phyloP scores from a whole-genome alignment of 2,888 invertebrate genomes.

The Scaptomyza polygonia region DNA sequence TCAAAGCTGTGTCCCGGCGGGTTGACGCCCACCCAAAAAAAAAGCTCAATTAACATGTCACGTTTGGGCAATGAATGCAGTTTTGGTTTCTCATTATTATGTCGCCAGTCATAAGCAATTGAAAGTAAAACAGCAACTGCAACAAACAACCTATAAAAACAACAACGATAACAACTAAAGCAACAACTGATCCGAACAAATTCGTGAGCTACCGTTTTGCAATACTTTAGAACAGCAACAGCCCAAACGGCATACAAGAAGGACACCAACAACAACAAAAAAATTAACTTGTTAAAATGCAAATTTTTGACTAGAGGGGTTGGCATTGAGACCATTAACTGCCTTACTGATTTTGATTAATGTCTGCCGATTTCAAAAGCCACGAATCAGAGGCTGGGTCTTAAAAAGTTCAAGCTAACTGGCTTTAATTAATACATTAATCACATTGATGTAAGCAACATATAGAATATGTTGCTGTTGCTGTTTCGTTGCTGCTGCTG shows the following conservation, averaged over 20 bases:
- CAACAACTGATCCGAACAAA: slow-evolving; percentile 46
- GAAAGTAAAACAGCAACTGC: slow-evolving; percentile 65
- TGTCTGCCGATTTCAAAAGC: slow-evolving; percentile 69
- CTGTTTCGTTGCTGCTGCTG: slow-evolving; percentile 43
- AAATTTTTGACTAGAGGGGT: slow-evolving; percentile 67
- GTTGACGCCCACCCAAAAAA: slow-evolving; percentile 67
- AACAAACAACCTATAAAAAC: slow-evolving; percentile 25
- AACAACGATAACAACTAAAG: slow-evolving; percentile 30
- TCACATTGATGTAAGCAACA: slow-evolving; percentile 40
- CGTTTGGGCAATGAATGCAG: slow-evolving; percentile 74
- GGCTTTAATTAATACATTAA: slow-evolving; percentile 75
- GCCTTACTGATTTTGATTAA: slow-evolving; percentile 78
- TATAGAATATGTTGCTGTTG: slow-evolving; percentile 17
- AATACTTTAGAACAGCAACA: slow-evolving; percentile 64
- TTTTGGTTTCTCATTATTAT: slow-evolving; percentile 74
- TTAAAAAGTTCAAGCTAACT: slow-evolving; percentile 58
- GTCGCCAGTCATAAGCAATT: slow-evolving; percentile 77
- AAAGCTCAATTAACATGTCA: slow-evolving; percentile 75
- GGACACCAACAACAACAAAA: slow-evolving; percentile 57
- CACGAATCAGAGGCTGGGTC: slow-evolving; percentile 64
- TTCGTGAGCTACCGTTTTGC: slow-evolving; percentile 81
- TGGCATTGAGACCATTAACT: slow-evolving; percentile 68
- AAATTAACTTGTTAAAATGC: slow-evolving; percentile 82
- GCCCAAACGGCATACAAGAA: slow-evolving; percentile 39
- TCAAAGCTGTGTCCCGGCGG: slow-evolving; percentile 58